phyloP scores from a whole-genome alignment of 2,888 invertebrate species.

The Morinoia aosen region DNA sequence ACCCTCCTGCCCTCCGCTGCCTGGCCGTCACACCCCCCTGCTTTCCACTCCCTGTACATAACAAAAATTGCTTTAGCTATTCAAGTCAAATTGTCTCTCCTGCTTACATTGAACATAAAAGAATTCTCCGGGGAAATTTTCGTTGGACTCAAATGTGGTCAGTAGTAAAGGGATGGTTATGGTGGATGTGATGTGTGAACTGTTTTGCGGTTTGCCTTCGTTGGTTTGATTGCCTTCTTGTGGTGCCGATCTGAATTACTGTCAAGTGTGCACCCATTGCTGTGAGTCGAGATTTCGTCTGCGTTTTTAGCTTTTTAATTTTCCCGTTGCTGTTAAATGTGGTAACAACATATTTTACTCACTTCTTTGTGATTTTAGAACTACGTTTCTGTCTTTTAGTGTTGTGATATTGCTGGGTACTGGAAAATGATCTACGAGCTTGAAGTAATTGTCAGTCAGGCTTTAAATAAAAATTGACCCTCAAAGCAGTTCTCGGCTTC shows the following conservation, averaged over 20 bases:
- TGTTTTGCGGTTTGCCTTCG: not conserved
- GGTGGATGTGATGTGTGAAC: not conserved
- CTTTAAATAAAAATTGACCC: no score
- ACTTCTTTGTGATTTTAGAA: no score
- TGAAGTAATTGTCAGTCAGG: no score
- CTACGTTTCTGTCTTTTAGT: no score
- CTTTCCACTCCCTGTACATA: not conserved
- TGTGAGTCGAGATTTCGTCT: not conserved
- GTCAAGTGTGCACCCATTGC: not conserved
- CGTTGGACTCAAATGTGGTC: not conserved
- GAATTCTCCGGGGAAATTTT: not conserved
- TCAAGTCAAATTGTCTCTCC: not conserved
- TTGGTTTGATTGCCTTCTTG: not conserved
- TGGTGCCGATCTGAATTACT: not conserved
- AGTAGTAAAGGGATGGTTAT: not conserved
- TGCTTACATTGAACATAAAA: not conserved
- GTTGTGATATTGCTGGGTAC: no score
- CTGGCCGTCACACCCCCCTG: not conserved
- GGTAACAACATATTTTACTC: no score
- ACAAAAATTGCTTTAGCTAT: not conserved
- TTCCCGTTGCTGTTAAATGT: no score
- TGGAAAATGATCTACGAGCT: no score
- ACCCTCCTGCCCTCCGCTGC: no score
- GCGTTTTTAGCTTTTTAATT: no score
- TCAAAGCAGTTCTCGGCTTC: no score